Evolutionary conservation across 2,888 invertebrate genomes (phyloP).

Genomic region (Baccha elongata): DNA sequence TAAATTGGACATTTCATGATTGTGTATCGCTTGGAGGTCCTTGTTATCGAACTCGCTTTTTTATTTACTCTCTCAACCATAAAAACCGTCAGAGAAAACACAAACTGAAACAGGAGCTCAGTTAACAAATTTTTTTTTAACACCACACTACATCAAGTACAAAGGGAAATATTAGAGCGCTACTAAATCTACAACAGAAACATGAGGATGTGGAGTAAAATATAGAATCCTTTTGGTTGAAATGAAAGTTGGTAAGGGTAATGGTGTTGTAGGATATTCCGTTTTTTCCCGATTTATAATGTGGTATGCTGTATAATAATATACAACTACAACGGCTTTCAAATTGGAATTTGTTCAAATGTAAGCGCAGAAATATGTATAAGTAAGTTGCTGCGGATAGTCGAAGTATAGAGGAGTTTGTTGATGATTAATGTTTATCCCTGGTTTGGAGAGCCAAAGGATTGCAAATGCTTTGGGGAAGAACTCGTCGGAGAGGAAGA

Average conservation of each 20-base stretch:
- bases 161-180: conserved; percentile 47
- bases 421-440: conserved; percentile 73
- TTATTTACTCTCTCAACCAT: conserved; percentile 11
- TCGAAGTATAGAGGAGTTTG: conserved; percentile 30
- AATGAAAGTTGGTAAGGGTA: background rate
- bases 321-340: conserved; percentile 5
- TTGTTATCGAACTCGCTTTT: background rate
- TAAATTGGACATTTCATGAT: background rate
- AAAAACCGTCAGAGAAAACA: conserved; percentile 15
- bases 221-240: background rate
- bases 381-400: conserved; percentile 43
- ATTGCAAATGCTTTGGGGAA: conserved; percentile 49
- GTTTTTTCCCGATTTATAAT: conserved; percentile 6
- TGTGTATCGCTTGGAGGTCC: background rate
- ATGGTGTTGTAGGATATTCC: conserved; percentile 17
- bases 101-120: conserved; percentile 47
- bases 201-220: conserved; percentile 8
- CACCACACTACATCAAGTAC: conserved; percentile 54
- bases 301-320: background rate
- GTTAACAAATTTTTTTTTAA: conserved; percentile 52
- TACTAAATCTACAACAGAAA: conserved; percentile 7
- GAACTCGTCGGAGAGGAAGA: background rate
- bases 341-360: conserved; percentile 43
- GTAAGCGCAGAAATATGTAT: conserved; percentile 42
- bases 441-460: conserved; percentile 55